Base-by-base conservation (phyloP, 2,888 invertebrate genomes). In the Oligia strigilis region DNA sequence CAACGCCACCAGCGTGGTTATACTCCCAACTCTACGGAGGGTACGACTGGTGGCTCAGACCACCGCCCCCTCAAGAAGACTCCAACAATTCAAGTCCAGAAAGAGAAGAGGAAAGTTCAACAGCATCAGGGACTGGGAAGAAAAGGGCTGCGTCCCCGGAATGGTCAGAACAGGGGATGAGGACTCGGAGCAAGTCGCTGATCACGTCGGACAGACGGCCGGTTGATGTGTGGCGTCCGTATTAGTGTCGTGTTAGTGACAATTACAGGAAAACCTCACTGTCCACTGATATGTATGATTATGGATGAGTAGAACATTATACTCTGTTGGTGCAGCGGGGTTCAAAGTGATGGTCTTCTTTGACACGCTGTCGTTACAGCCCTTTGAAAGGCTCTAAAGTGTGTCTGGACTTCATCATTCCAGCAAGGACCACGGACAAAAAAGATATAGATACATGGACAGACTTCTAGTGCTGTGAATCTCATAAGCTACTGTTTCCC, bases 201-300 rank as follows among this genome's bases (percentile, higher is more conserved):
- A 94, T 95, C 62, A 94, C 96, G 8, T 93, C 96, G 2, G 97
- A 97, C 79, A 96, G 96, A 85, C 95, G 94, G 92, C 97, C 98
- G 78, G 97, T 98, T n/a, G 98, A 98, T 91, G 98, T 98, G 80
- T 98, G 98, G 98, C 97, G 98, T 92, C 98, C 98, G 29, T 98
- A 98, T 94, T 98, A 95, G 89, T 77, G 73, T 75, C 17, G 77
- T 81, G 70, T 70, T 74, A 72, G 65, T 82, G 87, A 84, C 55
- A 62, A 64, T 77, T 77, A 81, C 46, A 66, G 60, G 52, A 76
- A 81, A 74, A 80, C 19, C 49, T 72, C 13, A 67, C 87, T 83
- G 84, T 83, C 80, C 80, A 83, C 76, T 81, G 66, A 75, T 74
- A 69, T 62, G 86, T 77, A 49, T 80, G 67, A 75, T 84, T 80